Conservation (phyloP, 1,140 invertebrate species). For the Cyrtorhinus lividipennis region DNA sequence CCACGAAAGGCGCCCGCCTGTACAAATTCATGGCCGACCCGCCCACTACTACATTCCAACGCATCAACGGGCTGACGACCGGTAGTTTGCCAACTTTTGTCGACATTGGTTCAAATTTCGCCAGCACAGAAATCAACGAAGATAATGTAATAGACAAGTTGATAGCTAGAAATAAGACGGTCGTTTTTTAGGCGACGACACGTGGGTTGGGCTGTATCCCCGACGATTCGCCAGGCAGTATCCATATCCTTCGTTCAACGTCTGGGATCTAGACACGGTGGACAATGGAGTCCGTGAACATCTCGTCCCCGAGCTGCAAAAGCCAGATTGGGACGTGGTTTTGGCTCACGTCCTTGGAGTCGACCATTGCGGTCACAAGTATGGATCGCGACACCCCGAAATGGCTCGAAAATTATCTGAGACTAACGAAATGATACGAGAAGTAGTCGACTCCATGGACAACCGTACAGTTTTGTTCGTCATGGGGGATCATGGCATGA, state of each 20-base stretch:
- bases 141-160: conserved; percentile 84
- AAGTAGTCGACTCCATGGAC: conserved; percentile 50
- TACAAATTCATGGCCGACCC: conserved; percentile 86
- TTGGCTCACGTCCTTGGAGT: conserved; percentile 90
- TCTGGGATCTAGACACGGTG: conserved; percentile 92
- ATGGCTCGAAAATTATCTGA: conserved; percentile 83
- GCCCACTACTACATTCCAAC: conserved; percentile 91
- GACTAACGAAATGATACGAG: conserved; percentile 68
- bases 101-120: conserved; percentile 90
- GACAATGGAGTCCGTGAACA: conserved; percentile 56
- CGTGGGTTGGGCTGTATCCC: conserved; percentile 73
- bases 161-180: conserved; percentile 36
- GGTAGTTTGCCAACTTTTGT: conserved; percentile 94
- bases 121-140: conserved; percentile 69
- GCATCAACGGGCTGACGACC: conserved; percentile 84
- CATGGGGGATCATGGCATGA: conserved; percentile 98
- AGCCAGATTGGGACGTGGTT: conserved; percentile 70
- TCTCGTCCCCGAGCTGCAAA: conserved; percentile 50
- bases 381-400: conserved; percentile 79
- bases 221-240: conserved; percentile 59
- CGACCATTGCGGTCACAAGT: conserved; percentile 93
- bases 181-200: conserved; percentile 91
- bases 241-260: conserved; percentile 87
- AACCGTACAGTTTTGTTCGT: conserved; percentile 78
- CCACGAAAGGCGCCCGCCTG: conserved; percentile 47